Conservation (phyloP, 2,797 vertebrate species). For the Sparidentex hasta region DNA sequence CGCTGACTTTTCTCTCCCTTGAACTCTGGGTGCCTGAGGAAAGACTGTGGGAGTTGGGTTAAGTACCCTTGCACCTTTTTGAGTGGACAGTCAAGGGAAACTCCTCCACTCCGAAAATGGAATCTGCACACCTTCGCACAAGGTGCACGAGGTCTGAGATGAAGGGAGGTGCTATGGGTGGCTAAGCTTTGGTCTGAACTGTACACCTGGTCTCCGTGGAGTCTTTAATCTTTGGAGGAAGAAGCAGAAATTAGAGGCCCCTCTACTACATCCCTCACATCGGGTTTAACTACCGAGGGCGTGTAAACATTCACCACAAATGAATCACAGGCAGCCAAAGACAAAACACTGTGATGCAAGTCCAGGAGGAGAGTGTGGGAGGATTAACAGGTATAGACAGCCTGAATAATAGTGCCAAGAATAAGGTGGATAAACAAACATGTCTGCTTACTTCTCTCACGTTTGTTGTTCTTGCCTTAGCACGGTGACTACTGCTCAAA, state of each 20-base stretch:
- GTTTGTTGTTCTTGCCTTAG: constrained; percentile 12
- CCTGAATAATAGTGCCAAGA: not conserved
- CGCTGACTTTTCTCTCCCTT: constrained; percentile 39
- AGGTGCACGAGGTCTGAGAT: constrained; percentile 15
- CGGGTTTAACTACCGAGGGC: constrained; percentile 51
- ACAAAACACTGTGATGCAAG: constrained; percentile 15
- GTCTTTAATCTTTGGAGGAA: constrained; percentile 84
- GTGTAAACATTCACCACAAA: constrained; percentile 60
- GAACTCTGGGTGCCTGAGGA: constrained; percentile 39
- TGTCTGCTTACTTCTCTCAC: not conserved
- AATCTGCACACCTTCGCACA: constrained; percentile 16
- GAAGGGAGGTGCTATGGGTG: constrained; percentile 50
- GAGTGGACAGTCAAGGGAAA: constrained; percentile 1
- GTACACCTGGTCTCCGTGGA: constrained; percentile 80
- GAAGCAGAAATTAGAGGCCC: constrained; percentile 81
- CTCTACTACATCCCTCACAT: constrained; percentile 55
- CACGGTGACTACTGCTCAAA: not conserved
- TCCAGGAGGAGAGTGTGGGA: not conserved
- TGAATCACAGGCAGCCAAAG: constrained; percentile 53
- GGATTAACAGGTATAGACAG: constrained; percentile 14
- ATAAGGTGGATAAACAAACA: not conserved
- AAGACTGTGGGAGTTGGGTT: constrained; percentile 28
- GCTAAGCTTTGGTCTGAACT: constrained; percentile 61
- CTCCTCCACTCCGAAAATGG: constrained; percentile 2
- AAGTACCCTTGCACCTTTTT: constrained; percentile 11